Percentiles rank a stretch among this genome's conserved stretches.
Evolutionary conservation across 1,140 invertebrate genomes (phyloP).

Genomic region (Trachymyrmex cornetzi): DNA sequence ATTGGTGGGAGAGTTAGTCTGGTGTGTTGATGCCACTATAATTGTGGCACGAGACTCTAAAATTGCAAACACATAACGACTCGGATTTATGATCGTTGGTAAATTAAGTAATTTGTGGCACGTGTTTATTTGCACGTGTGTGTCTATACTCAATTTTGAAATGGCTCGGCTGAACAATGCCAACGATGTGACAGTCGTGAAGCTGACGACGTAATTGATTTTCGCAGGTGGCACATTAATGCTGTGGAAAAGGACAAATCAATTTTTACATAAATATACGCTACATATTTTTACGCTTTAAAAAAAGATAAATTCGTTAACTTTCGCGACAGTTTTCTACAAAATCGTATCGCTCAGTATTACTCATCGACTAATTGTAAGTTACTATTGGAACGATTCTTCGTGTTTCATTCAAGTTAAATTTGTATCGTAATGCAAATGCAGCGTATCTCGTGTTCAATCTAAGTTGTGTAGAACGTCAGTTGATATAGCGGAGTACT

Average conservation of each 20-base stretch:
- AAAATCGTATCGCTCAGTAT: neutral
- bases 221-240: neutral
- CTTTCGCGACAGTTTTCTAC: neutral
- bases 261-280: neutral
- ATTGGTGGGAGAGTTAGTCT: conserved; percentile 23
- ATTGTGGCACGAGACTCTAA: conserved; percentile 25
- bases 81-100: neutral
- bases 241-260: too few species aligned
- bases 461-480: conserved; percentile 32
- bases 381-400: conserved; percentile 1
- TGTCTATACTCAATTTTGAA: conserved; percentile 34
- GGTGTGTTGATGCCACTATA: neutral
- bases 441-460: conserved; percentile 11
- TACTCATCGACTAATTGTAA: too few species aligned
- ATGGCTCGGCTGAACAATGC: neutral
- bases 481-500: neutral
- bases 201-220: conserved; percentile 24
- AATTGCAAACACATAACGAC: conserved; percentile 32
- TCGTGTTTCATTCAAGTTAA: neutral
- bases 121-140: neutral
- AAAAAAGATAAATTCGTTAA: neutral
- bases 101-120: conserved; percentile 56
- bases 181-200: neutral
- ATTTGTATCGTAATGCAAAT: neutral
- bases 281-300: too few species aligned